phyloP scores from a whole-genome alignment of 2,888 invertebrate species.

The Corythucha ciliata region DNA sequence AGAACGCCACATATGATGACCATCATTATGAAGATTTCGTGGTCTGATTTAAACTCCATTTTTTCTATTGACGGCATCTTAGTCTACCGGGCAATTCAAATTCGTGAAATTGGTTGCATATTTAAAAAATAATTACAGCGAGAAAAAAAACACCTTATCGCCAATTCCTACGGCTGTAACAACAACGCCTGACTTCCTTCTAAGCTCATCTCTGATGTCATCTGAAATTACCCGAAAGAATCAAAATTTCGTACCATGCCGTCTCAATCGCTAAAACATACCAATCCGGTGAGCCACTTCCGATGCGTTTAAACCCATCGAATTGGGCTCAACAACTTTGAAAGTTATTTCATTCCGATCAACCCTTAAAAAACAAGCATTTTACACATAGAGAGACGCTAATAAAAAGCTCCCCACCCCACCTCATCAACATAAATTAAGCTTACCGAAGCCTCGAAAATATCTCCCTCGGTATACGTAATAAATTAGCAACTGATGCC shows the following conservation, averaged over 20 bases:
- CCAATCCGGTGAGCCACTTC: conserved; percentile 58
- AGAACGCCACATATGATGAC: conserved; percentile 55
- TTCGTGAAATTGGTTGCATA: conserved; percentile 21
- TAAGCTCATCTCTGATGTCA: conserved; percentile 56
- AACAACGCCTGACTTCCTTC: conserved; percentile 56
- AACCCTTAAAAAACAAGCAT: conserved; percentile 48
- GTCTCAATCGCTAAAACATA: too few relatives aligned
- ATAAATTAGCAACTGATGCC: conserved; percentile 53
- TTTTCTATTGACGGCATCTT: conserved; percentile 46
- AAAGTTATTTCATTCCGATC: conserved; percentile 68
- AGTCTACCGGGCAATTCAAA: too few relatives aligned
- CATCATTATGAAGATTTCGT: conserved; percentile 46
- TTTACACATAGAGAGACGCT: neutral
- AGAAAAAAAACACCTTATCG: conserved; percentile 48
- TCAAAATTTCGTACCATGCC: neutral
- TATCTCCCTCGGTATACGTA: conserved; percentile 54
- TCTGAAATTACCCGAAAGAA: conserved; percentile 41
- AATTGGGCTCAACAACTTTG: conserved; percentile 57
- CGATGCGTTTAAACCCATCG: conserved; percentile 54
- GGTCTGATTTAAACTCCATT: conserved; percentile 34
- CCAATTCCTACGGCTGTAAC: conserved; percentile 68
- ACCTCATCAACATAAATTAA: too few relatives aligned
- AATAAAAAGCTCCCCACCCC: too few relatives aligned
- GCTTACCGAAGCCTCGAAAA: conserved; percentile 56
- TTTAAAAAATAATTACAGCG: neutral